Evolutionary conservation across 2,888 invertebrate species (phyloP).

Genomic region (Stratiomys singularior): DNA sequence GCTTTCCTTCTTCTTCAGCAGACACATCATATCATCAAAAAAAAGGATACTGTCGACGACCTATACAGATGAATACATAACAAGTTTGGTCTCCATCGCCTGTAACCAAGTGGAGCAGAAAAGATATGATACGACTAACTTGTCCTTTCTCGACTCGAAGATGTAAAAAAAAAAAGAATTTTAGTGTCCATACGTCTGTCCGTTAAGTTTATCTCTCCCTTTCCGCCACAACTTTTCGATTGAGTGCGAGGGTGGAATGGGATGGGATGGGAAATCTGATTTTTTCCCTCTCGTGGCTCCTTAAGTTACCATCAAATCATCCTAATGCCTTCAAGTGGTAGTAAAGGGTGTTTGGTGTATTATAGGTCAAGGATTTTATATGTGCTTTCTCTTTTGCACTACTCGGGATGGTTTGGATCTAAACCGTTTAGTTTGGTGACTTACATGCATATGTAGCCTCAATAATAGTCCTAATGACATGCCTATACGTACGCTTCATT

Average conservation of each 20-base stretch:
- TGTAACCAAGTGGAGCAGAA: neutral
- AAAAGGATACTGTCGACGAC: neutral
- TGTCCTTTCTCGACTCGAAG: neutral
- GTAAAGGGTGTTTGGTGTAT: constrained; percentile 36
- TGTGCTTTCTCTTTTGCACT: neutral
- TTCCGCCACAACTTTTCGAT: neutral
- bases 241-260: too few species aligned
- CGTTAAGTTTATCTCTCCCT: neutral
- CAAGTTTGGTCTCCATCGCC: neutral
- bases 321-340: constrained; percentile 41
- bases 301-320: constrained; percentile 39
- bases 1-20: neutral
- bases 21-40: neutral
- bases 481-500: constrained; percentile 3
- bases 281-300: neutral
- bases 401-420: constrained; percentile 1
- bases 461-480: constrained; percentile 42
- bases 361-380: constrained; percentile 43
- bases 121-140: neutral
- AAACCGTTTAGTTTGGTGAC: constrained; percentile 5
- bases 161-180: neutral
- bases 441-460: constrained; percentile 35
- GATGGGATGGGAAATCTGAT: neutral
- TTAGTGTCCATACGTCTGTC: neutral
- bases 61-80: neutral